phyloP scores from a whole-genome alignment of 35 echinoderm and acorn worm genomes.

The Apostichopus parvimensis region DNA sequence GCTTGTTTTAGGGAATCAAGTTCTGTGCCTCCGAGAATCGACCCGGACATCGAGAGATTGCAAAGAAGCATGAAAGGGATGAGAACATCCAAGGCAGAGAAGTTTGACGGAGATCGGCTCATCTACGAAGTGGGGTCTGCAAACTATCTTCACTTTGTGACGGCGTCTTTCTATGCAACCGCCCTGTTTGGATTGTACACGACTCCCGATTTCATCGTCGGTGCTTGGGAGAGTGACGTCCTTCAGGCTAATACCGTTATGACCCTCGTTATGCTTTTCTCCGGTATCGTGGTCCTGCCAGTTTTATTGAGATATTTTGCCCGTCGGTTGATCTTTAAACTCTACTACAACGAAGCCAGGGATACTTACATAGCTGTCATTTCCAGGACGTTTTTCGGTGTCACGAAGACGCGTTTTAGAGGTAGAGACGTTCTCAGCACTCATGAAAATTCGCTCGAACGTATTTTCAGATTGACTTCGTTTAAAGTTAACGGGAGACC shows the following conservation, averaged over 20 bases:
- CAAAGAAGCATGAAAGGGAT: conserved; percentile 28
- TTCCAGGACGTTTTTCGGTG: conserved; percentile 26
- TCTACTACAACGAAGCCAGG: conserved; percentile 75
- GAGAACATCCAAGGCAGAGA: neutral
- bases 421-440: conserved; percentile 39
- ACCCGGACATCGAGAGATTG: conserved; percentile 40
- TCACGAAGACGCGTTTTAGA: conserved; percentile 37
- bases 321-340: conserved; percentile 64
- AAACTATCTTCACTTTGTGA: conserved; percentile 58
- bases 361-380: conserved; percentile 67
- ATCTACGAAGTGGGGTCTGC: conserved; percentile 65
- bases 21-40: neutral
- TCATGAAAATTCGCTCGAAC: conserved; percentile 15
- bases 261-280: conserved; percentile 24
- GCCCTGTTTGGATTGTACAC: conserved; percentile 68
- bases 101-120: conserved; percentile 63
- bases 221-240: conserved; percentile 64
- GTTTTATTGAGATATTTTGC: conserved; percentile 44
- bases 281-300: conserved; percentile 61
- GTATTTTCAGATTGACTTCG: conserved; percentile 55
- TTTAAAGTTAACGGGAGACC: conserved; percentile 58
- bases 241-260: conserved; percentile 48
- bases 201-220: conserved; percentile 74
- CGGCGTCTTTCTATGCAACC: conserved; percentile 65
- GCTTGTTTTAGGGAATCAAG: neutral